A percentile compares a stretch with the other conserved stretches of the same genome.
These are phyloP conservation scores for Parazoanthus swiftii DNA, from an alignment of 92 coral and sea anemone genomes.

Conservation along the genomic window DNA sequence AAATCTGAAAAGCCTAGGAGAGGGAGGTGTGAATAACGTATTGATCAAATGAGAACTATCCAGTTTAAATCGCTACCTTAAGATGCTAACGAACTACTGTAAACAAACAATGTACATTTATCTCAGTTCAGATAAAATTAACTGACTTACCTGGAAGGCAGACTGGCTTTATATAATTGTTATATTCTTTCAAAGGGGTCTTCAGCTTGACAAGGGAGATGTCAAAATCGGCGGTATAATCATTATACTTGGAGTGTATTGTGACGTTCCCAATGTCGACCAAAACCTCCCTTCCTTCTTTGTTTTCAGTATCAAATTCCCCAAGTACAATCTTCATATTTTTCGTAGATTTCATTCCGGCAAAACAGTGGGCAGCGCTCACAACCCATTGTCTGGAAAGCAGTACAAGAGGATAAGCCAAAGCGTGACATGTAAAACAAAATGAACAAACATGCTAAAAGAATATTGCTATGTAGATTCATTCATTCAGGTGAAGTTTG, in stretches of 20 bases:
- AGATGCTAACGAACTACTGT: no score
- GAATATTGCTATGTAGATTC: no score
- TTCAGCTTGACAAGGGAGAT: constrained; percentile 55
- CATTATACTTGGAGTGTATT: constrained; percentile 45
- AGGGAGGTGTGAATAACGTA: no score
- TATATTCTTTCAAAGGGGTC: constrained; percentile 45
- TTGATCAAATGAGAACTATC: no score
- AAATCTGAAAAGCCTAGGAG: no score
- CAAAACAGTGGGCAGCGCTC: constrained; percentile 57
- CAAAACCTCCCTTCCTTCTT: constrained; percentile 47
- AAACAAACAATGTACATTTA: no score
- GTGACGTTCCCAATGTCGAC: constrained; percentile 45
- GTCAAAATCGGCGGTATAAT: constrained; percentile 48
- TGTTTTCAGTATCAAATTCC: constrained; percentile 51
- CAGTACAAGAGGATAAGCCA: no score
- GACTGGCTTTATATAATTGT: constrained; percentile 48
- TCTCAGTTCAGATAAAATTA: no score
- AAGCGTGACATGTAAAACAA: neutral
- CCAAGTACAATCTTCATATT: constrained; percentile 45
- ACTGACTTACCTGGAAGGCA: constrained; percentile 40
- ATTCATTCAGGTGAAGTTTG: no score
- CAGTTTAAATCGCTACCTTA: neutral
- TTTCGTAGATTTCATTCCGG: constrained; percentile 15
- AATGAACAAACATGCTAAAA: neutral
- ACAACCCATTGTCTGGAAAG: constrained; percentile 49